Conservation (phyloP, 1,140 invertebrate species). For the Ostrea edulis region DNA sequence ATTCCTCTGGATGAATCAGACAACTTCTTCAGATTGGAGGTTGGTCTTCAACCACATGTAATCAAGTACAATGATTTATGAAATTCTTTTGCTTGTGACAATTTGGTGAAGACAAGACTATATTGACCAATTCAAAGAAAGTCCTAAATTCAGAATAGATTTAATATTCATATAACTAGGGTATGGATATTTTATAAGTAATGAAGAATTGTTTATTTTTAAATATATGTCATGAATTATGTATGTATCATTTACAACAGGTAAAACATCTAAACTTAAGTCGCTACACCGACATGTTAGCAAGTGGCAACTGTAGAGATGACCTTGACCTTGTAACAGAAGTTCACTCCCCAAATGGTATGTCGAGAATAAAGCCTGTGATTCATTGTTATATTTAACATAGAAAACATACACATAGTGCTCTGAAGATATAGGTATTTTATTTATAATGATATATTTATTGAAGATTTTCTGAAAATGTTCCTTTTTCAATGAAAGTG, state of each 20-base stretch:
- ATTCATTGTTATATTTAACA: no score
- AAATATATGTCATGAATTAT: no score
- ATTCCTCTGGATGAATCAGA: constrained; percentile 91
- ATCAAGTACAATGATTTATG: neutral
- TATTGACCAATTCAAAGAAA: neutral
- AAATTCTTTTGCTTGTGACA: no score
- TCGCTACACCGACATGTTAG: constrained; percentile 88
- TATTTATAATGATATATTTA: no score
- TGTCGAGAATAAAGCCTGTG: neutral
- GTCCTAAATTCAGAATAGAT: neutral
- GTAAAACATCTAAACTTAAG: constrained; percentile 86
- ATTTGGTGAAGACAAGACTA: no score
- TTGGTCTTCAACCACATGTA: constrained; percentile 61
- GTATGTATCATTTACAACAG: no score
- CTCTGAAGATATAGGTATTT: no score
- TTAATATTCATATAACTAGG: no score
- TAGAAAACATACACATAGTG: no score
- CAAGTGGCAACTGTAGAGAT: constrained; percentile 85
- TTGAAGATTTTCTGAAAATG: neutral
- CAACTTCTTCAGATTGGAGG: constrained; percentile 89
- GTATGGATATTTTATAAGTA: no score
- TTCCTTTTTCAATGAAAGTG: neutral
- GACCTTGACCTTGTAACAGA: constrained; percentile 88
- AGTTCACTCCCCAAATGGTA: constrained; percentile 87
- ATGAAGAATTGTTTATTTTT: no score